These are phyloP conservation scores for Watsonalla cultraria DNA, from an alignment of 2,888 invertebrate genomes.

Conservation along the genomic window DNA sequence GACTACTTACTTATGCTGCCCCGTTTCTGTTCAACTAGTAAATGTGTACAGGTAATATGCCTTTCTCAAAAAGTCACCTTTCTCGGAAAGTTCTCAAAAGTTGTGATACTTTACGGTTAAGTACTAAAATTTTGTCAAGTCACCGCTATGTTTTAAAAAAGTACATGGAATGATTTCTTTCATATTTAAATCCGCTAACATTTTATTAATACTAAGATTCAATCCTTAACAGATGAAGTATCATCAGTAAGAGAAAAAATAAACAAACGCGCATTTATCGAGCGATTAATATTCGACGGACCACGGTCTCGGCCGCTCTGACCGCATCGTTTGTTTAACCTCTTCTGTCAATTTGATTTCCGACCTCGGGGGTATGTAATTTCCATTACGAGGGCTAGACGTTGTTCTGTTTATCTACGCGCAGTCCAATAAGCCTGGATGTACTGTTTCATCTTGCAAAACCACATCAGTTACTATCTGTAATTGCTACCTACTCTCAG, in stretches of 20 bases:
- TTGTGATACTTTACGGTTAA: no score
- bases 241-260: slow-evolving; percentile 50
- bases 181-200: no score
- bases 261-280: slow-evolving; percentile 74
- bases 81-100: no score
- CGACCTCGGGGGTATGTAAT: slow-evolving; percentile 75
- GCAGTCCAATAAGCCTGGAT: slow-evolving; percentile 52
- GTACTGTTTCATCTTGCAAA: slow-evolving; percentile 47
- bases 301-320: slow-evolving; percentile 57
- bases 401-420: slow-evolving; percentile 67
- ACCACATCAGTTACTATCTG: slow-evolving; percentile 16
- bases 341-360: slow-evolving; percentile 78
- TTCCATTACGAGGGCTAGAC: slow-evolving; percentile 70
- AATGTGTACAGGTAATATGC: no score
- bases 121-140: no score
- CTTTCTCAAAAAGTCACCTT: no score
- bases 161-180: no score
- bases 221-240: not conserved
- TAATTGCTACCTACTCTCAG: not conserved
- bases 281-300: slow-evolving; percentile 72
- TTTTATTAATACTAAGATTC: no score
- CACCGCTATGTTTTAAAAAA: no score
- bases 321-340: slow-evolving; percentile 77
- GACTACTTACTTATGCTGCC: no score
- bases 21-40: no score